Evolutionary conservation across 2,797 vertebrate genomes (phyloP).

Genomic region (Novumbra hubbsi): DNA sequence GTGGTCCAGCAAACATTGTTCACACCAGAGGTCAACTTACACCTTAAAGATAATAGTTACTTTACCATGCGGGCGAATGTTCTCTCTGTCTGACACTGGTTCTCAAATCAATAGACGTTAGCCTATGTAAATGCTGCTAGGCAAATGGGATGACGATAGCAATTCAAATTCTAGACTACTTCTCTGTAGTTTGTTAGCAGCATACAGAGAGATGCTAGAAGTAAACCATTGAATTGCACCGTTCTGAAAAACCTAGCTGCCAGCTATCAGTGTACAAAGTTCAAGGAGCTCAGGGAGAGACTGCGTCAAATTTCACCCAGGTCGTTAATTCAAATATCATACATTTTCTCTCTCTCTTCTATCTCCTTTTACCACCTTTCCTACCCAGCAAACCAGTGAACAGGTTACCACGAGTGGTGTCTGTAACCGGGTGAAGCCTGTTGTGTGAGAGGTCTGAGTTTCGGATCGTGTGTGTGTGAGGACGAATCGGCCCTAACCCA

Average conservation of each 20-base stretch:
- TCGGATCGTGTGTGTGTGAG: not conserved
- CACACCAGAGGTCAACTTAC: no score
- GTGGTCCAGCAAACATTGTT: no score
- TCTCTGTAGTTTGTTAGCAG: not conserved
- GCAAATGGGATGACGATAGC: not conserved
- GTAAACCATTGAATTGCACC: slow-evolving; percentile 5
- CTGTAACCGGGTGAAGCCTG: not conserved
- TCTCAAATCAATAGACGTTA: not conserved
- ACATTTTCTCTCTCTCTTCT: not conserved
- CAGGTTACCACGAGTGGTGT: not conserved
- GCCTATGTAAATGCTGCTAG: not conserved
- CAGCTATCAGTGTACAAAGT: not conserved
- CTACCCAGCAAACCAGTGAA: not conserved
- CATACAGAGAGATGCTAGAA: not conserved
- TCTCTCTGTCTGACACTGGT: not conserved
- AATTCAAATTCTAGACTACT: not conserved
- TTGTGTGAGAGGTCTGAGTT: not conserved
- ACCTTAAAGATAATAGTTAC: no score
- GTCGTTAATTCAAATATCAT: not conserved
- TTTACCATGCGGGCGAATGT: not conserved
- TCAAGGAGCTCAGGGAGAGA: not conserved
- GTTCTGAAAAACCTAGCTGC: not conserved
- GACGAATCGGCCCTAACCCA: not conserved
- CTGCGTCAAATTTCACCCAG: not conserved
- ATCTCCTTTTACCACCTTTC: not conserved